Evolutionary conservation across 2,888 invertebrate species (phyloP), one percentile per base, ranked within the genome.

Genomic region (Macaria notata): DNA sequence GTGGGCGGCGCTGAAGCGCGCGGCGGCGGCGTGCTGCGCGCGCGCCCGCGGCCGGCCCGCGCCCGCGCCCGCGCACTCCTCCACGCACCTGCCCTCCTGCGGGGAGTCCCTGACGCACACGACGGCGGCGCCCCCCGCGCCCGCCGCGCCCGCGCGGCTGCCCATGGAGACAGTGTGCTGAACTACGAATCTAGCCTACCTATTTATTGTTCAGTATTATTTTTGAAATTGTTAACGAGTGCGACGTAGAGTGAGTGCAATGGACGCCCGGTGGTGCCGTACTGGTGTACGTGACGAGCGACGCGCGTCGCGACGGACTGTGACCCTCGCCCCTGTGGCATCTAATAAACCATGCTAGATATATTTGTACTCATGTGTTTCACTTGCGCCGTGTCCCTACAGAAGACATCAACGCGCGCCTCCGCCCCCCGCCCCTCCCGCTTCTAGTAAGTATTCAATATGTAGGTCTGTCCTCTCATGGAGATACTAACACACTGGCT

Each of bases 11-110:
- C 76, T 85, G 42, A 82, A 82, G 75, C 83, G 85, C 65, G 73
- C 76, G 65, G 79, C 75, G 30, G 78, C 75, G 41, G 81, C 79
- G 64, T 83, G 86, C 76, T 93, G 93, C 94, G 94, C 72, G 92
- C 95, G 91, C 56, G 93, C 9, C 36, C 85, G 92, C 63, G 90
- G 92, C 31, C 67, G 83, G 84, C 52, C 88, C 83, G 69, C 82
- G 81, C 68, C 66, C 62, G 68, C 69, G 67, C 71, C 61, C 74
- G 73, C 94, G 78, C 94, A 94, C 83, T 96, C 96, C 58, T 96
- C 96, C 60, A 96, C 96, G 86, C 96, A 96, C 59, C 90, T 95
- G 83, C 96, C 96, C 54, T 96, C 96, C 41, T 94, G 96, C 91
- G 96, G 95, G 62, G 95, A 95, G 83, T 95, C 95, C 66, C 93